Evolutionary conservation across 2,113 vertebrate genomes (phyloP), one percentile per base, ranked within the genome.

Genomic region (Pipa parva): DNA sequence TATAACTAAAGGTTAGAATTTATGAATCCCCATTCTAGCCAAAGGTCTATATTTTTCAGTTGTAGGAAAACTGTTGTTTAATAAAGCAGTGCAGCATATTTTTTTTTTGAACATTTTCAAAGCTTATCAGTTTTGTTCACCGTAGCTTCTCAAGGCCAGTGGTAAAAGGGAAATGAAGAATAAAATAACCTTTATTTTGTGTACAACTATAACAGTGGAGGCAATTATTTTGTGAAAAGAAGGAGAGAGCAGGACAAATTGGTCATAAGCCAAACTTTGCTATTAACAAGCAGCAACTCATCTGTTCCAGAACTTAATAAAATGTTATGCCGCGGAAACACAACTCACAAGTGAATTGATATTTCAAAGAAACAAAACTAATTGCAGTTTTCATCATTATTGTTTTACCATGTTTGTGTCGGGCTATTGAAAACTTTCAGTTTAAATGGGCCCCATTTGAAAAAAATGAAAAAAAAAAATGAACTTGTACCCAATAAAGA

Each of bases 151-250:
- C 55, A 36, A 39, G 21, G 33, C 51, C 26, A 17, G 1, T 28
- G 36, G 25, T 64, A 28, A 55, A 55, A 45, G 18, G 46, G 28
- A 63, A 37, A 13, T 20, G 7, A 22, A 48, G 15, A 31, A 48
- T 24, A 33, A 46, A 46, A 33, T 57, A 39, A 42, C 37, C 63
- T 48, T 58, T 48, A 58, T 48, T 66, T 66, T 65, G 37, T 65
- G 26, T 57, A 42, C n/a, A 33, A 22, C 37, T 33, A 57, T 46
- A 56, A 29, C 36, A 45, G 26, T 28, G 29, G 26, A 57, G 26
- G 52, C 63, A 65, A 65, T 65, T 57, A 66, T 58, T 66, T 52
- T 66, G 27, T 57, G 39, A 66, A 66, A 66, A 57, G 54, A 26
- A 57, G 37, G 17, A 25, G 48, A 66, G 26, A 56, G 37, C 36